Conservation (phyloP, 2,797 vertebrate species). For the Hydrocynus forskahlii region DNA sequence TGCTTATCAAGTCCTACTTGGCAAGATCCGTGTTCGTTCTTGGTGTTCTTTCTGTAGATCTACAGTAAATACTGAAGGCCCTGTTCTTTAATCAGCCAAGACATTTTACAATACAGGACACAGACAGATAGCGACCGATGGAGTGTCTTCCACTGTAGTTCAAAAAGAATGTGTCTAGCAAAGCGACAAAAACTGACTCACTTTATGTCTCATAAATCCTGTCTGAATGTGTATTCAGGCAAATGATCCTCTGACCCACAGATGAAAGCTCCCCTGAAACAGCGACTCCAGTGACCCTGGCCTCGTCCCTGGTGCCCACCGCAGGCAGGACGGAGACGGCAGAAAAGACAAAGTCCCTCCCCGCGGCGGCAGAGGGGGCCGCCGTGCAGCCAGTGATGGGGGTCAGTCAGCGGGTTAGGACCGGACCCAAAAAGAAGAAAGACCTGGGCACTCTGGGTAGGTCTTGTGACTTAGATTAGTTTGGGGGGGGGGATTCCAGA, state of each 20-base stretch:
- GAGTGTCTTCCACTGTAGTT: background rate
- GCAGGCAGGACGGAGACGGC: slow-evolving; percentile 63
- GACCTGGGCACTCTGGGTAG: slow-evolving; percentile 88
- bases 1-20: background rate
- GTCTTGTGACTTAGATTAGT: slow-evolving; percentile 13
- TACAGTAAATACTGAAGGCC: background rate
- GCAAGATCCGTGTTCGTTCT: background rate
- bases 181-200: background rate
- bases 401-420: slow-evolving; percentile 87
- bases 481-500: background rate
- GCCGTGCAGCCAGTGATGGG: slow-evolving; percentile 86
- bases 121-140: background rate
- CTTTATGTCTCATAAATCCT: background rate
- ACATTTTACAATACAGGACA: background rate
- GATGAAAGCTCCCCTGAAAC: slow-evolving; percentile 62
- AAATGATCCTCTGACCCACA: slow-evolving; percentile 54
- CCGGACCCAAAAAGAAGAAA: slow-evolving; percentile 87
- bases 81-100: background rate
- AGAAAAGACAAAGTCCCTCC: slow-evolving; percentile 67
- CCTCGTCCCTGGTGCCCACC: slow-evolving; percentile 33
- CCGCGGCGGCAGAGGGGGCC: slow-evolving; percentile 73
- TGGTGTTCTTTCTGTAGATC: background rate
- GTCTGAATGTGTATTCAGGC: slow-evolving; percentile 23
- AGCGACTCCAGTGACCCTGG: slow-evolving; percentile 27
- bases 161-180: background rate